A percentile compares a stretch with the other conserved stretches of the same genome.
Conservation (phyloP, 2,113 vertebrate species). For the Chloebia gouldiae region DNA sequence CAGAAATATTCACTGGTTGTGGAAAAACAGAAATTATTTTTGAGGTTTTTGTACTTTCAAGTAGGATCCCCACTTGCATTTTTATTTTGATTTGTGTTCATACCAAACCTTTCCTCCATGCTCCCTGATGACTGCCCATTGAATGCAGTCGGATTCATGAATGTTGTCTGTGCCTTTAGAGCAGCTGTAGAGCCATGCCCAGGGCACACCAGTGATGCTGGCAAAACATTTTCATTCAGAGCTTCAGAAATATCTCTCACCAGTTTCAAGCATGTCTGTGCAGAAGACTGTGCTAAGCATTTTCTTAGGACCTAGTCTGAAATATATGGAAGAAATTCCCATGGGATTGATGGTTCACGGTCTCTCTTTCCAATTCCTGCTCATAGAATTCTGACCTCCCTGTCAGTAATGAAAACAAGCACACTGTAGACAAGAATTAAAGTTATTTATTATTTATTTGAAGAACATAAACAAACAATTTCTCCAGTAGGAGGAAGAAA, state of each 20-base stretch:
- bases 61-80: not conserved
- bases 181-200: not conserved
- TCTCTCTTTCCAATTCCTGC: not conserved
- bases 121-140: not conserved
- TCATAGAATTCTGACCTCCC: not conserved
- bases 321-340: not conserved
- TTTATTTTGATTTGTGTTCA: not conserved
- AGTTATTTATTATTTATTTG: slow-evolving; percentile 28
- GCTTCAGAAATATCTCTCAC: not conserved
- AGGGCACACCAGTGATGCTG: rapidly evolving
- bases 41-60: not conserved
- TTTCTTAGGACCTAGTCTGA: not conserved
- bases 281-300: not conserved
- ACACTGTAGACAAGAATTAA: not conserved
- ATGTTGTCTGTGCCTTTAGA: not conserved
- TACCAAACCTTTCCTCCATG: not conserved
- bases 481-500: not conserved
- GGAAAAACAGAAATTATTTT: not conserved
- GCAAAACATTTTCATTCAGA: not conserved
- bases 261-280: not conserved
- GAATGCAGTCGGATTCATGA: not conserved
- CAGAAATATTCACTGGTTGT: not conserved
- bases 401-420: not conserved
- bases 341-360: not conserved
- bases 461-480: not conserved